Conservation (phyloP, 1,140 invertebrate genomes). For the Chrysopa pallens region DNA sequence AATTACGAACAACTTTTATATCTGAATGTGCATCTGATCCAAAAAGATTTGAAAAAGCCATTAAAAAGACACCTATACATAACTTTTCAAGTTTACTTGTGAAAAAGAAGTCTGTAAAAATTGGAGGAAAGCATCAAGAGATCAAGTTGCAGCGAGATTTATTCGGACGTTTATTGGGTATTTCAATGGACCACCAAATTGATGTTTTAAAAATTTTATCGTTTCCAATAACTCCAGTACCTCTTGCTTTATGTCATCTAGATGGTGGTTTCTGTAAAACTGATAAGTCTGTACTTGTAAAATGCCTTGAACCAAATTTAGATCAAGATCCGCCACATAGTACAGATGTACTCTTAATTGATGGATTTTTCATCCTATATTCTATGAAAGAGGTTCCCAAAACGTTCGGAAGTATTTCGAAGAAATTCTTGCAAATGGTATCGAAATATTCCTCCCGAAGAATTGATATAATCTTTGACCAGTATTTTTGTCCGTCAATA, state of each 20-base stretch:
- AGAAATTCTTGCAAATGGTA: background rate
- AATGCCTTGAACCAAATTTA: constrained; percentile 3
- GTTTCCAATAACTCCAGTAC: constrained; percentile 3
- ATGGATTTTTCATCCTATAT: constrained; percentile 10
- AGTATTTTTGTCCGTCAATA: constrained; percentile 1
- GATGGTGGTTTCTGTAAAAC: constrained; percentile 5
- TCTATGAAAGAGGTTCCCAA: constrained; percentile 2
- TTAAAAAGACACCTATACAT: constrained; percentile 2
- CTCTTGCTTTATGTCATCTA: background rate
- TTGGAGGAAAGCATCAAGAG: background rate
- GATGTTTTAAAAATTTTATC: constrained; percentile 6
- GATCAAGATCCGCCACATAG: constrained; percentile 5
- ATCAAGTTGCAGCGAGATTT: constrained; percentile 4
- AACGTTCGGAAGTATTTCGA: constrained; percentile 1
- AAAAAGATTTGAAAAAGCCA: background rate
- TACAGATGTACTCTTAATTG: constrained; percentile 8
- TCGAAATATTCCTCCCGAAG: background rate
- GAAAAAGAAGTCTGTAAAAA: constrained; percentile 3
- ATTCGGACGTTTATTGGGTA: constrained; percentile 8
- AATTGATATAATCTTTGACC: background rate
- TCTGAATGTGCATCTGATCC: background rate
- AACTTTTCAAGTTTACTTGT: constrained; percentile 3
- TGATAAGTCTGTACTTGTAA: constrained; percentile 3
- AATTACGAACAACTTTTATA: constrained; percentile 4
- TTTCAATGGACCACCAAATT: constrained; percentile 6